phyloP scores from a whole-genome alignment of 2,113 vertebrate genomes.

The Scatophagus argus region DNA sequence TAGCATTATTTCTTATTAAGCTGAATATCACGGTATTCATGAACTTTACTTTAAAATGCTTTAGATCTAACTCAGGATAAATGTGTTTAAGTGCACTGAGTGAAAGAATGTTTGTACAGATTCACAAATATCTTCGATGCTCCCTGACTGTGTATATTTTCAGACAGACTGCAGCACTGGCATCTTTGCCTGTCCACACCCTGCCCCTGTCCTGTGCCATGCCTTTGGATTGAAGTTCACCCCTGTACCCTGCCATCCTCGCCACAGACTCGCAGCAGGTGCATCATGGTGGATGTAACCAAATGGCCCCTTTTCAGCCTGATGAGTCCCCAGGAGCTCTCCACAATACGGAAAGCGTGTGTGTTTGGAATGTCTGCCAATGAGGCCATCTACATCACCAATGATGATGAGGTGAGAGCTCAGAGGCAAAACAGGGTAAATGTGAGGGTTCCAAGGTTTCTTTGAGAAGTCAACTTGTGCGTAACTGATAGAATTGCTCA shows the following conservation, averaged over 20 bases:
- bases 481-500: too few species aligned
- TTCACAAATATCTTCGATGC: not conserved
- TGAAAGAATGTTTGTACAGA: not conserved
- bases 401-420: slow-evolving; percentile 90
- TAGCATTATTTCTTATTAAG: not conserved
- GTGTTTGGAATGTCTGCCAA: slow-evolving; percentile 96
- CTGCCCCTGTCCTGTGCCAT: not conserved
- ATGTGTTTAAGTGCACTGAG: not conserved
- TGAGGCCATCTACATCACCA: slow-evolving; percentile 93
- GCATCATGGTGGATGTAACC: slow-evolving; percentile 93
- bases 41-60: not conserved
- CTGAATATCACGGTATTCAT: not conserved
- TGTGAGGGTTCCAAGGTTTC: not conserved
- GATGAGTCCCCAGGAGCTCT: slow-evolving; percentile 89
- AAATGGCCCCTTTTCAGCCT: slow-evolving; percentile 97
- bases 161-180: slow-evolving; percentile 25
- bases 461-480: not conserved
- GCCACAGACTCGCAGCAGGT: not conserved
- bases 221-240: slow-evolving; percentile 26
- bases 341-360: slow-evolving; percentile 89
- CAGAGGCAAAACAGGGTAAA: not conserved
- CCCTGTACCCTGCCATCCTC: not conserved
- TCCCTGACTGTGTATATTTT: slow-evolving; percentile 10
- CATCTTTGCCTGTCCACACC: not conserved
- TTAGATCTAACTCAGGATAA: not conserved